Conservation (phyloP, 1,140 invertebrate species). For the Bombus cullumanus region DNA sequence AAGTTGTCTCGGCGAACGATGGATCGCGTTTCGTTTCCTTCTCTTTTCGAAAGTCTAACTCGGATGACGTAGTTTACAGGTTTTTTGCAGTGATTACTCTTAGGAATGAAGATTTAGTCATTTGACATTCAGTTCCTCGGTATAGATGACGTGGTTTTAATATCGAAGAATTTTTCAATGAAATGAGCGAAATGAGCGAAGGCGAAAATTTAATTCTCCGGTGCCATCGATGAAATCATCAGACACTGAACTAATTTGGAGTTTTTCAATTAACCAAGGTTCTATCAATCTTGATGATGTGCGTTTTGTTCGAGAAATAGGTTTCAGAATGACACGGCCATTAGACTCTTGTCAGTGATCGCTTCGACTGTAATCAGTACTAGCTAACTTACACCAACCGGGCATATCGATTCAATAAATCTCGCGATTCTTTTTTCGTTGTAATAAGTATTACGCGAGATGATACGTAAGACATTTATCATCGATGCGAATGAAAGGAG, state of each 20-base stretch:
- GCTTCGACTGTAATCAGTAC: constrained; percentile 4
- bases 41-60: too few species aligned
- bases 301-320: constrained; percentile 10
- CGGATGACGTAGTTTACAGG: background rate
- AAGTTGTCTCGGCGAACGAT: too few species aligned
- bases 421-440: background rate
- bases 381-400: constrained; percentile 11
- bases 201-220: background rate
- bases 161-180: background rate
- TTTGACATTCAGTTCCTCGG: background rate
- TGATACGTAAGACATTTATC: background rate
- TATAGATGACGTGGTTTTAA: background rate
- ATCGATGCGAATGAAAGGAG: constrained; percentile 1
- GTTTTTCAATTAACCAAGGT: background rate
- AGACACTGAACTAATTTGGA: constrained; percentile 3
- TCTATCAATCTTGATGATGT: background rate
- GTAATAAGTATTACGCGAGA: background rate
- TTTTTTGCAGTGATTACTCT: background rate
- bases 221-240: background rate
- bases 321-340: constrained; percentile 3
- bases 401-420: constrained; percentile 33
- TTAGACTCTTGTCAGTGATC: background rate
- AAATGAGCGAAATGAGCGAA: background rate
- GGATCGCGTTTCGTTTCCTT: too few species aligned
- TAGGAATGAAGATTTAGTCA: background rate